These are phyloP conservation scores for Philaethria dido DNA, from an alignment of 2,888 invertebrate species.

Conservation along the genomic window DNA sequence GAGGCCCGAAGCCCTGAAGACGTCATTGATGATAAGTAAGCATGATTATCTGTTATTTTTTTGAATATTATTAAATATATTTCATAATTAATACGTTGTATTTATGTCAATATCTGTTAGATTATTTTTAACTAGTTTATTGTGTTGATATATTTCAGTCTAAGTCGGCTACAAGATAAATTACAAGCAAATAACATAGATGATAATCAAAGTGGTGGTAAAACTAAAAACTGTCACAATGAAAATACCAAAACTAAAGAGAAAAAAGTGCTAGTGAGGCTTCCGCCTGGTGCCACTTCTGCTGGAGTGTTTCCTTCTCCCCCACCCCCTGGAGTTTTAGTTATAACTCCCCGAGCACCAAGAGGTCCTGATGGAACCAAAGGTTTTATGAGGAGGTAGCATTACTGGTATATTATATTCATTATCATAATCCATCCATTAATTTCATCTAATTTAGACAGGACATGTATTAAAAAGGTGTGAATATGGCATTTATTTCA, in stretches of 20 bases:
- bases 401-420: slow-evolving; percentile 47
- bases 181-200: slow-evolving; percentile 73
- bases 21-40: slow-evolving; percentile 86
- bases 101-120: background rate
- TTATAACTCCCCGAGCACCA: slow-evolving; percentile 86
- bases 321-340: slow-evolving; percentile 75
- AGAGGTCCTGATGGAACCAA: slow-evolving; percentile 91
- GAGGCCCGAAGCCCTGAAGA: slow-evolving; percentile 92
- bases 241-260: slow-evolving; percentile 73
- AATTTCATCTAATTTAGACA: slow-evolving; percentile 34
- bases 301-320: slow-evolving; percentile 73
- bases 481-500: slow-evolving; percentile 35
- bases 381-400: slow-evolving; percentile 77
- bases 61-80: background rate
- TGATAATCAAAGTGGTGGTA: slow-evolving; percentile 62
- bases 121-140: slow-evolving; percentile 7
- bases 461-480: slow-evolving; percentile 30
- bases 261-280: slow-evolving; percentile 68
- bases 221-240: slow-evolving; percentile 60
- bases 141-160: slow-evolving; percentile 59
- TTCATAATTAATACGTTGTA: background rate
- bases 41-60: slow-evolving; percentile 22
- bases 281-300: slow-evolving; percentile 66
- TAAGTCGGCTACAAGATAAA: slow-evolving; percentile 75
- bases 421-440: slow-evolving; percentile 40